A percentile compares a stretch with the other conserved stretches of the same genome.
phyloP scores from a whole-genome alignment of 1,140 invertebrate genomes.

The Camponotus vicinus region DNA sequence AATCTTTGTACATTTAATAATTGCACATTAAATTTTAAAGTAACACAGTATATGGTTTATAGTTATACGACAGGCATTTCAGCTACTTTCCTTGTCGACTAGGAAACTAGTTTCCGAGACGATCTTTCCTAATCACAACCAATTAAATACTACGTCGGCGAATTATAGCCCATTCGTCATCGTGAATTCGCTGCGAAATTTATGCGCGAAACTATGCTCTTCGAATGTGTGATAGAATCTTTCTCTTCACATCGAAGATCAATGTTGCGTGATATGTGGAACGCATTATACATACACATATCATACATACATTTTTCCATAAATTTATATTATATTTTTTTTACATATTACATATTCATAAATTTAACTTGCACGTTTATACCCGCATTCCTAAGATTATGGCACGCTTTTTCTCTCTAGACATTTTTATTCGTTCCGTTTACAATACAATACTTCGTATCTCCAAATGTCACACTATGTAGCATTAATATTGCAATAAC shows the following conservation, averaged over 20 bases:
- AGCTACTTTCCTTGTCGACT: conserved; percentile 37
- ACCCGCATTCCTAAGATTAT: background rate
- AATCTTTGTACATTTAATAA: background rate
- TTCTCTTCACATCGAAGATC: conserved; percentile 4
- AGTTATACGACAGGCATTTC: conserved; percentile 39
- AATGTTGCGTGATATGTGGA: background rate
- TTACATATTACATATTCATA: background rate
- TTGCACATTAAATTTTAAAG: conserved; percentile 29
- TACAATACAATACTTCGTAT: background rate
- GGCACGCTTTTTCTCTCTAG: background rate
- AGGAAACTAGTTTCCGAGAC: conserved; percentile 28
- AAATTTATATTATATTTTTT: too few relatives aligned
- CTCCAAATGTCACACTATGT: background rate
- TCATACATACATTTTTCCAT: conserved; percentile 16
- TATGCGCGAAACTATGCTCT: conserved; percentile 17
- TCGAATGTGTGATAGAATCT: background rate
- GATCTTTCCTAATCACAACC: conserved; percentile 72
- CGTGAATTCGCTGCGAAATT: conserved; percentile 16
- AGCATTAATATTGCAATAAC: background rate
- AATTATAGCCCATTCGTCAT: conserved; percentile 60
- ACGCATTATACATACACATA: conserved; percentile 13
- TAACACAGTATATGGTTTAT: conserved; percentile 26
- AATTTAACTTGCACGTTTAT: conserved; percentile 17
- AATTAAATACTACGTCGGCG: conserved; percentile 72
- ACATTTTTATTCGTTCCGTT: background rate